Percentiles rank a stretch among this genome's conserved stretches.
Conservation (phyloP, 2,797 vertebrate species). For the Parauchenoglanis punctatus region DNA sequence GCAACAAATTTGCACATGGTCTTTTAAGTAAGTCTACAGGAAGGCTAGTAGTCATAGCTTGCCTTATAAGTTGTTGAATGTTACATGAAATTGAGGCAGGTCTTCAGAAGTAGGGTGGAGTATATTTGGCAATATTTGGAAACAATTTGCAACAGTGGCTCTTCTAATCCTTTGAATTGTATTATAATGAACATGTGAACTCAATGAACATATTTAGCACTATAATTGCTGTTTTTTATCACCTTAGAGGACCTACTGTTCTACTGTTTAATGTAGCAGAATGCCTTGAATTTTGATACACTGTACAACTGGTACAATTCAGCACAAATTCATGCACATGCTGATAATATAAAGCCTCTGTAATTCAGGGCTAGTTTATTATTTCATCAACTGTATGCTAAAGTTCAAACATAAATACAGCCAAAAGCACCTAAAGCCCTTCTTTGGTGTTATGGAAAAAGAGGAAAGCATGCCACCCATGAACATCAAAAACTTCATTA, state of each 20-base stretch:
- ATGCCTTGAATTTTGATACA: background rate
- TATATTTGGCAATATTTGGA: background rate
- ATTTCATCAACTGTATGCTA: background rate
- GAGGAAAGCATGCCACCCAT: slow-evolving; percentile 30
- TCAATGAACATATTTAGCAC: background rate
- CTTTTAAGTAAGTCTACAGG: background rate
- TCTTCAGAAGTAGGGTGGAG: background rate
- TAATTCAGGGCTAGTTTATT: background rate
- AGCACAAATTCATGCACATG: background rate
- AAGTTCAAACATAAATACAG: background rate
- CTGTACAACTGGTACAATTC: background rate
- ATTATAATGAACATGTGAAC: background rate
- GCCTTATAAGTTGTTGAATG: background rate
- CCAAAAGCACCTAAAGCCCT: slow-evolving; percentile 20
- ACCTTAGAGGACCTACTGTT: background rate
- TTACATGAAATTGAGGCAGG: background rate
- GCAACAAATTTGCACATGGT: background rate
- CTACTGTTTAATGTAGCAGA: background rate
- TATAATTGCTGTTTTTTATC: background rate
- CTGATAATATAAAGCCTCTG: background rate
- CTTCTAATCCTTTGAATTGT: background rate
- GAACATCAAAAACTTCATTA: slow-evolving; percentile 8
- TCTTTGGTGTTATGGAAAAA: slow-evolving; percentile 28
- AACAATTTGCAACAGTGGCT: background rate
- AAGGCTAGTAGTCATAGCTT: background rate